Conservation (phyloP, 2,888 invertebrate species). For the Geophilus truncorum region DNA sequence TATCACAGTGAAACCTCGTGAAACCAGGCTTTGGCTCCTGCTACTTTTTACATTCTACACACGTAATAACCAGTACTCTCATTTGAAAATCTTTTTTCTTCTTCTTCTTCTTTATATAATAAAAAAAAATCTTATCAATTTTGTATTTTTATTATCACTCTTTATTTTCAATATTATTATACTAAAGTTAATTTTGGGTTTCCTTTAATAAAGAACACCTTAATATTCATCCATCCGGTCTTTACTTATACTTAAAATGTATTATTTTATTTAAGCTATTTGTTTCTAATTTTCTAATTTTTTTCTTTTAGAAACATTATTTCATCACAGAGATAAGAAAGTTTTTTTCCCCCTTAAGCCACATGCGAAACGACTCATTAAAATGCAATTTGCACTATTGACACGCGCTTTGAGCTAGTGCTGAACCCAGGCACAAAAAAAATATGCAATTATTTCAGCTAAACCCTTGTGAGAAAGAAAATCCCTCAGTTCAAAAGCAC, state of each 20-base stretch:
- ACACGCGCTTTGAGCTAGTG: constrained; percentile 27
- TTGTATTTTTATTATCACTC: background rate
- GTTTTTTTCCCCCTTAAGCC: background rate
- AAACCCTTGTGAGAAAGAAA: constrained; percentile 5
- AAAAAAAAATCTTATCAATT: constrained; percentile 1
- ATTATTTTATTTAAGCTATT: background rate
- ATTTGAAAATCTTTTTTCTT: background rate
- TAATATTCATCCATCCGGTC: background rate
- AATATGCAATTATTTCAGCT: constrained; percentile 16
- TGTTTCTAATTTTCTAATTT: background rate
- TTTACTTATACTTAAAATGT: background rate
- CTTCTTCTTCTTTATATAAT: background rate
- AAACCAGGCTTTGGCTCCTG: background rate
- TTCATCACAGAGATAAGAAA: background rate
- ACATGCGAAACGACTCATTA: constrained; percentile 13
- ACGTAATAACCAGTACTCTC: constrained; percentile 5
- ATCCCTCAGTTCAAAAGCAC: constrained; percentile 4
- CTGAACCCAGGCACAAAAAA: background rate
- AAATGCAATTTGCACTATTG: constrained; percentile 27
- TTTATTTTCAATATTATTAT: background rate
- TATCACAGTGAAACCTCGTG: constrained; percentile 12
- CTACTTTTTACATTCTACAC: constrained; percentile 13
- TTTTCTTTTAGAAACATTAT: background rate
- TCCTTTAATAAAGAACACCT: background rate
- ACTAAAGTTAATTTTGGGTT: background rate